Percentiles rank a stretch among this genome's conserved stretches.
These are phyloP conservation scores for Stenodema calcarata DNA, from an alignment of 2,888 invertebrate genomes.

Conservation along the genomic window DNA sequence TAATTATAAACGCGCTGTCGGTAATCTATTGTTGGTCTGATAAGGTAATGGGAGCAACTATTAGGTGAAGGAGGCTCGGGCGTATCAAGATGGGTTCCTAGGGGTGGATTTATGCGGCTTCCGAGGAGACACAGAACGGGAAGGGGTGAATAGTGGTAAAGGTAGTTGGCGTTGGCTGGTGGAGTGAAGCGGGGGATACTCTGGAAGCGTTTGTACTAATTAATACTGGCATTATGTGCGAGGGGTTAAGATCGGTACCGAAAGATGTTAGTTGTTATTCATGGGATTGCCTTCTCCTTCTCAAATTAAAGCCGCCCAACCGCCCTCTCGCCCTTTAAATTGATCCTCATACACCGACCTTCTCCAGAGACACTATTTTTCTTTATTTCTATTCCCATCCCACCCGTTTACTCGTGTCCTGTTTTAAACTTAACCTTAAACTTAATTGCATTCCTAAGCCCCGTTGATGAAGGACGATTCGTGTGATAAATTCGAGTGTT, in stretches of 20 bases:
- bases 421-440: conserved; percentile 7
- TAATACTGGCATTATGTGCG: conserved; percentile 32
- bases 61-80: conserved; percentile 39
- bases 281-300: conserved; percentile 43
- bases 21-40: conserved; percentile 38
- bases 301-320: conserved; percentile 41
- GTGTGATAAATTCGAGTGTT: neutral
- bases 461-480: conserved; percentile 6
- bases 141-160: too few relatives aligned
- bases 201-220: conserved; percentile 38
- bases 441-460: conserved; percentile 38
- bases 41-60: conserved; percentile 43
- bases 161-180: neutral
- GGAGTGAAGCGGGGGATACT: neutral
- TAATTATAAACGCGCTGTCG: conserved; percentile 35
- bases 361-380: neutral
- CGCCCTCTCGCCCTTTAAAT: neutral
- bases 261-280: conserved; percentile 49
- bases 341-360: conserved; percentile 20
- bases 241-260: conserved; percentile 17
- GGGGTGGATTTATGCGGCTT: conserved; percentile 23
- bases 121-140: neutral
- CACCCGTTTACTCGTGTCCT: neutral
- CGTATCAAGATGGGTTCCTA: conserved; percentile 38
- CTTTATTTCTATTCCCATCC: neutral